Evolutionary conservation across 2,797 vertebrate species (phyloP), one percentile per base, ranked within the genome.

Genomic region (Oreonectes daqikongensis): DNA sequence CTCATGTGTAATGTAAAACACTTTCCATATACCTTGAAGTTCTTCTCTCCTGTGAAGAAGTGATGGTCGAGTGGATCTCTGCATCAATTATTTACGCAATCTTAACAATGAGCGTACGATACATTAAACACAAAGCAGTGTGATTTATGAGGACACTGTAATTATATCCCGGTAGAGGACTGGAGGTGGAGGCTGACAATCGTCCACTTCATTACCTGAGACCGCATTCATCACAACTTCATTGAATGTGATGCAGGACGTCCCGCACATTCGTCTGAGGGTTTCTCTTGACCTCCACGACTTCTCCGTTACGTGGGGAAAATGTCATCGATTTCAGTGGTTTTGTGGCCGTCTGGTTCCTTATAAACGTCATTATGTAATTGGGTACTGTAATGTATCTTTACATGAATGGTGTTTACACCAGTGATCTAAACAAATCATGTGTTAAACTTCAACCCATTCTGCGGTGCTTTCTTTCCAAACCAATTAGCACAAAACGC

Each of bases 101-200:
- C 77, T 75, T 84, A 74, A 74, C 74, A 79, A 85, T 85, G 80
- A 69, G 20, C 61, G 81, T 75, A 73, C 63, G 71, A 79, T 53
- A 78, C 84, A 85, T 84, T 85, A 84, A 84, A 79, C 81, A 68
- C 78, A 83, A 80, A 84, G 61, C 73, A 79, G 80, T 4, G 32
- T 81, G 85, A 86, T 88, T 88, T 83, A 86, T 81, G 48, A 55
- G 50, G 75, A 32, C 55, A 24, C 75, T 82, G 66, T 84, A 83
- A 85, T 84, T 86, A 79, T 75, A 78, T 59, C 76, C 79, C 71
- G 72, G 75, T 55, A 72, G 73, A 69, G 15, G 17, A 26, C 60
- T 46, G 20, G 73, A 53, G 63, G 50, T 42, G 30, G 52, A 26
- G 72, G n/a, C 22, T n/a, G 65, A 80, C 46, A 57, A 75, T 61